Base-by-base conservation (phyloP, 1,140 invertebrate genomes). In the Neotoxoptera formosana region DNA sequence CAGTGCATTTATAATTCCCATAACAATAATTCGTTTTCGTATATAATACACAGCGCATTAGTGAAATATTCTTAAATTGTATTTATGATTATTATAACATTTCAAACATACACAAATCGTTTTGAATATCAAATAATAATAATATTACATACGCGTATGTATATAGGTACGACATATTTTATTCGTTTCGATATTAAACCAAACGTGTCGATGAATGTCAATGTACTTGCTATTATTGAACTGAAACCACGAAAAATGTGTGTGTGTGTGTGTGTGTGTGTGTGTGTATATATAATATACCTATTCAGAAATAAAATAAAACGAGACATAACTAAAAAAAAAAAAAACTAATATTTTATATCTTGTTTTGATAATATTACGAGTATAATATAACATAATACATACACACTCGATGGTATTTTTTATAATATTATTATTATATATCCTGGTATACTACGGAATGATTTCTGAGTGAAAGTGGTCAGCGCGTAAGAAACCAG, bases 391-490 rank as follows among this genome's bases (percentile, higher is more conserved):
- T 67, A 48, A 48, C 47, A 11, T 14, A 48, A 48, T 30, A 67
- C 47, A 45, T 45, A 25, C 20, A 34, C n/a, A 25, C 48, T 7
- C 45, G 84, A 47, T 47, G 41, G 34, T 90, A 67, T 90, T 90
- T 60, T 67, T 90, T 60, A n/a, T 67, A 90, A 1, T 56, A 51
- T 89, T 56, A 88, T 30, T 51, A 34, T 88, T 88, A 88, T 88
- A 60, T 90, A 90, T 90, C 53, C 56, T 67, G 89, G 89, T 90
- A 83, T 83, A 91, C 41, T 83, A 91, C 41, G 36, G 91, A 84
- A 93, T 84, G 81, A 92, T 92, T 83, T 83, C 76, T 83, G 91
- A 93, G 91, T 84, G 91, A 93, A 93, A 93, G 91, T 93, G 91
- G 91, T 93, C 91, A 93, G 45, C 48, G 53, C 81, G 91, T 93